Conservation (phyloP, 2,113 vertebrate genomes). For the Albula glossodonta region DNA sequence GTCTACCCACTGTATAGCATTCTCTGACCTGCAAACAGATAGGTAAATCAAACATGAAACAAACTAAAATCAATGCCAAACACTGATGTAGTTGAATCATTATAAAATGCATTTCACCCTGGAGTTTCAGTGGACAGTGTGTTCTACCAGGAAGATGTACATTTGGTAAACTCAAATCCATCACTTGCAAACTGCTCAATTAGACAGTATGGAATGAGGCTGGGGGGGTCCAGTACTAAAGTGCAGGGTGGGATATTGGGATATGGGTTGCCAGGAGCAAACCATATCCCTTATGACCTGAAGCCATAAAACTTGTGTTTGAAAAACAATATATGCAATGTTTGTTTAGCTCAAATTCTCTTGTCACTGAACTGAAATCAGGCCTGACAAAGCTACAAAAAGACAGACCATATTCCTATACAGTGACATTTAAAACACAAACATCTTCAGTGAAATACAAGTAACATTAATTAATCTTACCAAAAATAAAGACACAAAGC, state of each 20-base stretch:
- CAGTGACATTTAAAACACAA: background rate
- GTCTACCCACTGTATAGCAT: slow-evolving; percentile 57
- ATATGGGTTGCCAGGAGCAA: background rate
- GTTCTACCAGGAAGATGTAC: slow-evolving; percentile 67
- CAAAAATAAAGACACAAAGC: background rate
- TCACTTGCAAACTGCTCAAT: background rate
- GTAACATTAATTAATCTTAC: background rate
- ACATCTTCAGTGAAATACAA: slow-evolving; percentile 4
- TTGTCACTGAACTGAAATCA: background rate
- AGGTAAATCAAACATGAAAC: slow-evolving; percentile 68
- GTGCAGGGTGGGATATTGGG: background rate
- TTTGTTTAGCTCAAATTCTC: slow-evolving; percentile 1
- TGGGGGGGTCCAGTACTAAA: background rate
- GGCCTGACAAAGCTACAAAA: background rate
- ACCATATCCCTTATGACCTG: background rate
- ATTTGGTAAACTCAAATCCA: background rate
- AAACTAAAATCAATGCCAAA: slow-evolving; percentile 66
- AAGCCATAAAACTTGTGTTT: background rate
- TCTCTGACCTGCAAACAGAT: slow-evolving; percentile 99
- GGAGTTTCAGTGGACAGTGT: slow-evolving; percentile 73
- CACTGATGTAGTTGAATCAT: slow-evolving; percentile 59
- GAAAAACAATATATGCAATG: background rate
- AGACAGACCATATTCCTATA: slow-evolving; percentile 1
- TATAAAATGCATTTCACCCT: slow-evolving; percentile 82
- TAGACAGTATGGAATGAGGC: background rate